Conservation (phyloP, 2,888 invertebrate genomes). For the Argynnis bischoffii region DNA sequence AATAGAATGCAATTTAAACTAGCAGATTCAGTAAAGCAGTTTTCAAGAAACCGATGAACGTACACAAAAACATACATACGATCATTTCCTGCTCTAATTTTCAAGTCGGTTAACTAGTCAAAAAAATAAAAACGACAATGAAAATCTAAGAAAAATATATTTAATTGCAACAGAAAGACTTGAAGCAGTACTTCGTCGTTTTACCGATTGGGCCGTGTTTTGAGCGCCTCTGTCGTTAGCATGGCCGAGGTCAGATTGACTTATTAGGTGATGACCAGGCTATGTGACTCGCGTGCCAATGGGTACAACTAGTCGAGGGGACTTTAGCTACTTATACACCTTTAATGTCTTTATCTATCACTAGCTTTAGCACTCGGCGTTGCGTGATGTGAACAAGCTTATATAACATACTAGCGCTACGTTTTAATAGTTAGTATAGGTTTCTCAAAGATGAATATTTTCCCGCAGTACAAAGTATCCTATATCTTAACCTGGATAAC, state of each 20-base stretch:
- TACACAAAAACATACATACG: no score
- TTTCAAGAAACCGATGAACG: no score
- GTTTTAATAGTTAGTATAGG: no score
- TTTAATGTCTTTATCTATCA: constrained; percentile 25
- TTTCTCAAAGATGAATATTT: no score
- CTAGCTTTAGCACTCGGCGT: constrained; percentile 3
- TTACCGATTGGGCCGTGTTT: constrained; percentile 9
- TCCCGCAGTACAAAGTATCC: no score
- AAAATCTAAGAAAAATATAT: background rate
- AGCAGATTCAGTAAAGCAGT: no score
- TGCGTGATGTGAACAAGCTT: background rate
- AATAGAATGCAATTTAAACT: no score
- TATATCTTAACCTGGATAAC: no score
- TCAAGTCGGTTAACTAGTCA: no score
- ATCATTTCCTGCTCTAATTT: no score
- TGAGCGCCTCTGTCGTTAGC: constrained; percentile 9
- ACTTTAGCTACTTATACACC: constrained; percentile 33
- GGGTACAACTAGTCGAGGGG: constrained; percentile 42
- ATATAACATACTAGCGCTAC: no score
- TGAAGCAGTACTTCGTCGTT: background rate
- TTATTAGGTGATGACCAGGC: constrained; percentile 67
- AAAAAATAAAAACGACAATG: no score
- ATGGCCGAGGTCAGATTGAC: constrained; percentile 64
- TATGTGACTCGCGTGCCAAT: constrained; percentile 68
- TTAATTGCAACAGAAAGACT: background rate